Conservation (phyloP, 1,140 invertebrate species). For the Heterodera schachtii region DNA sequence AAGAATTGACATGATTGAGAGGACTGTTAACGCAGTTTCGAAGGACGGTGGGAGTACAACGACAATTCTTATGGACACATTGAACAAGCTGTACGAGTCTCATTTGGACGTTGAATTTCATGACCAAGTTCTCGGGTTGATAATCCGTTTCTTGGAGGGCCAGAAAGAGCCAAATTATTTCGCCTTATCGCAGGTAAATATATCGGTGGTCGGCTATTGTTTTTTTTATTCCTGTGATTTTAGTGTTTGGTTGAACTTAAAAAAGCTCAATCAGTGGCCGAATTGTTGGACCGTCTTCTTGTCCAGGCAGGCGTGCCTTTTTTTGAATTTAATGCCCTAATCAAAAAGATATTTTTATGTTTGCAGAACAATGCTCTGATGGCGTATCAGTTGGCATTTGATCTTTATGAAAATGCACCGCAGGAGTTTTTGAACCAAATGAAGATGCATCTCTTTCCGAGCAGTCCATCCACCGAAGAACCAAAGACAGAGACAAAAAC, state of each 20-base stretch:
- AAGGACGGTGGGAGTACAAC: constrained; percentile 45
- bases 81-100: constrained; percentile 55
- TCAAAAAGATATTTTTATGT: background rate
- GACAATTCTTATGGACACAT: constrained; percentile 54
- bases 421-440: constrained; percentile 92
- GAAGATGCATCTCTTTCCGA: constrained; percentile 67
- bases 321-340: background rate
- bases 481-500: background rate
- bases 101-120: constrained; percentile 56
- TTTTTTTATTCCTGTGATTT: constrained; percentile 17
- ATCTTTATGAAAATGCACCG: constrained; percentile 73
- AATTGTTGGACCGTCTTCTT: constrained; percentile 50
- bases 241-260: constrained; percentile 60
- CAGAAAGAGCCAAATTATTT: constrained; percentile 56
- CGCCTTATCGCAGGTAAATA: constrained; percentile 45
- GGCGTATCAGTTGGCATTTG: constrained; percentile 33
- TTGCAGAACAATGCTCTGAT: constrained; percentile 27
- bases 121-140: constrained; percentile 44
- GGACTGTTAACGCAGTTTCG: constrained; percentile 44
- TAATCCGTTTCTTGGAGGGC: constrained; percentile 52
- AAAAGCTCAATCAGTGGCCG: constrained; percentile 53
- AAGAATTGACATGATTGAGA: constrained; percentile 60
- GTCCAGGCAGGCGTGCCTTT: background rate
- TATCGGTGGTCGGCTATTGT: constrained; percentile 10
- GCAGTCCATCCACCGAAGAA: background rate